Conservation (phyloP, 2,888 invertebrate species). For the Noctua janthe region DNA sequence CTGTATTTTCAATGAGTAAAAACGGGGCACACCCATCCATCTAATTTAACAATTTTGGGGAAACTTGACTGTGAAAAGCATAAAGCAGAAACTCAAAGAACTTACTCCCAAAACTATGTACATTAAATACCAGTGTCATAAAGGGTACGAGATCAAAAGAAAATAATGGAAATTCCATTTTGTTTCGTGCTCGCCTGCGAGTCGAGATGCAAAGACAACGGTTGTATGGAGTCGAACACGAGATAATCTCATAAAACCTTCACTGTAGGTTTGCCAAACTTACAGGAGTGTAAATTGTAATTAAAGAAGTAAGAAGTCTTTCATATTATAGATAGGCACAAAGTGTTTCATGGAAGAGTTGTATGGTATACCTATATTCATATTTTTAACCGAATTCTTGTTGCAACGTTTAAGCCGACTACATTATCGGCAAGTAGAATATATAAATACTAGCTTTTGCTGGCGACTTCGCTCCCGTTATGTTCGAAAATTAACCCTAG, state of each 20-base stretch:
- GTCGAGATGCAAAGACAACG: slow-evolving; percentile 44
- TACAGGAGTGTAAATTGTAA: slow-evolving; percentile 1
- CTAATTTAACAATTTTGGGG: slow-evolving; percentile 43
- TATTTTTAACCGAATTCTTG: not conserved
- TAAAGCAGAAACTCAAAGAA: slow-evolving; percentile 57
- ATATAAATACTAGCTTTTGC: not conserved
- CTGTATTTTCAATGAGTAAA: not conserved
- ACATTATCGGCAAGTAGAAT: not conserved
- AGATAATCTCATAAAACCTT: slow-evolving; percentile 22
- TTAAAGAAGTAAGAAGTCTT: not conserved
- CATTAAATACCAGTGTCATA: slow-evolving; percentile 66
- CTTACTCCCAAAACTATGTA: slow-evolving; percentile 65
- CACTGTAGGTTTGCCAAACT: slow-evolving; percentile 17
- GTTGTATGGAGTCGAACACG: slow-evolving; percentile 39
- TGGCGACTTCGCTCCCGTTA: too few species aligned
- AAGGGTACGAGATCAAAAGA: slow-evolving; percentile 69
- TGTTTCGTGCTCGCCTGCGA: slow-evolving; percentile 53
- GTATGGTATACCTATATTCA: not conserved
- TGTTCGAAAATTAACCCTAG: too few species aligned
- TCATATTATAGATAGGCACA: not conserved
- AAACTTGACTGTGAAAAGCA: slow-evolving; percentile 37
- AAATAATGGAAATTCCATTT: slow-evolving; percentile 67
- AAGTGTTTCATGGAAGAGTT: not conserved
- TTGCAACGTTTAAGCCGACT: not conserved
- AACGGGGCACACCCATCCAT: not conserved